Conservation (phyloP, 2,113 vertebrate genomes). For the Pyxicephalus adspersus region DNA sequence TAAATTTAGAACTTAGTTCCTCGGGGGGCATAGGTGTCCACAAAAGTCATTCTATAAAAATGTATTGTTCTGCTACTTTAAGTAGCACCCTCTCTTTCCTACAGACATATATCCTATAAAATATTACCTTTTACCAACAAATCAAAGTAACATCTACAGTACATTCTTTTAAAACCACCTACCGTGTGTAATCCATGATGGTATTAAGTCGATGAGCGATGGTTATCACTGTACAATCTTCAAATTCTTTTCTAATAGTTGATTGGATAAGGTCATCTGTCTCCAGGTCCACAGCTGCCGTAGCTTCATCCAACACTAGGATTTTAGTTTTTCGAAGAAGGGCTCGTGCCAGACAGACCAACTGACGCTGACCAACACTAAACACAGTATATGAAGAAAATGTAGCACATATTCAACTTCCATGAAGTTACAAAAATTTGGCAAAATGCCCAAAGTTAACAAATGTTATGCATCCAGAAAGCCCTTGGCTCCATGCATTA, state of each 20-base stretch:
- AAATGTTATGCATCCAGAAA: no score
- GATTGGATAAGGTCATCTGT: slow-evolving; percentile 88
- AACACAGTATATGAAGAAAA: neutral
- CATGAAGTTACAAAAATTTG: no score
- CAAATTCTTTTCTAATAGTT: slow-evolving; percentile 82
- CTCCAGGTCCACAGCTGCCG: slow-evolving; percentile 87
- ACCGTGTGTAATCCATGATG: slow-evolving; percentile 90
- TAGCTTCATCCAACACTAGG: slow-evolving; percentile 92
- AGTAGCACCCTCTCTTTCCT: no score
- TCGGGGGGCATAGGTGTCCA: no score
- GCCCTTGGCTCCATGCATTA: no score
- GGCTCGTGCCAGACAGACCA: slow-evolving; percentile 89
- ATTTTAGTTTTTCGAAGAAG: slow-evolving; percentile 88
- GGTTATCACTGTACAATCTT: slow-evolving; percentile 86
- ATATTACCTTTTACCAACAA: no score
- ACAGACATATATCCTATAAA: no score
- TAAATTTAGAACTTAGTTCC: no score
- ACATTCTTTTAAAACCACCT: slow-evolving; percentile 7
- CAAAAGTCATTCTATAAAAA: no score
- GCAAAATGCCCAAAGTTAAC: no score
- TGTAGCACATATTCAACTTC: no score
- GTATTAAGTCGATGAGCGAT: slow-evolving; percentile 88
- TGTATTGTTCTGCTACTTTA: no score
- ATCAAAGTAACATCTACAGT: neutral
- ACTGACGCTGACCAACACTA: slow-evolving; percentile 92